A percentile compares a stretch with the other conserved stretches of the same genome.
phyloP scores from a whole-genome alignment of 1,140 invertebrate genomes.

The Chionoecetes opilio region DNA sequence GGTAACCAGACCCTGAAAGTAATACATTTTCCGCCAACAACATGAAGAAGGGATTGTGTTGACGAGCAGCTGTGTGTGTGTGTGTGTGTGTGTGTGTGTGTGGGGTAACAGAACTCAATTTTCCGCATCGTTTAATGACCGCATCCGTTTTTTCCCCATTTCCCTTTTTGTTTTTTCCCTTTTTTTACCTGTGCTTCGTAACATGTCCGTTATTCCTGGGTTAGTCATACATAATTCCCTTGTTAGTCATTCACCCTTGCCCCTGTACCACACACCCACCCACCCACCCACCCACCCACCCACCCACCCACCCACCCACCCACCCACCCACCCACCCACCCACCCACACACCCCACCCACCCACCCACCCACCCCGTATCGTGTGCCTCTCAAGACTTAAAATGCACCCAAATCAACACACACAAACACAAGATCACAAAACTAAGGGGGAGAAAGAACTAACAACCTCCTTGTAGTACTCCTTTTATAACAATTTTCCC shows the following conservation, averaged over 20 bases:
- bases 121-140: background rate
- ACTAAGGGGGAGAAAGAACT: too few species aligned
- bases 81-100: constrained; percentile 20
- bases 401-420: too few species aligned
- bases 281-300: too few species aligned
- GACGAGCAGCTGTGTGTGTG: background rate
- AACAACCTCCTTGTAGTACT: too few species aligned
- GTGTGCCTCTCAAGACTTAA: too few species aligned
- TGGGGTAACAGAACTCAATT: background rate
- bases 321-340: too few species aligned
- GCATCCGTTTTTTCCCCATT: background rate
- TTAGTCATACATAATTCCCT: background rate
- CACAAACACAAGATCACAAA: too few species aligned
- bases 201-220: too few species aligned
- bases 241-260: background rate
- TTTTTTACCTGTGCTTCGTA: background rate
- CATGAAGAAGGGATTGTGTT: background rate
- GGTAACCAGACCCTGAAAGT: background rate
- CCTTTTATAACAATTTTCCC: too few species aligned
- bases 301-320: too few species aligned
- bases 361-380: too few species aligned
- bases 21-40: background rate
- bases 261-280: too few species aligned
- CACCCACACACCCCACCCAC: background rate
- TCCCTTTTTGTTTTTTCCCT: background rate